A percentile compares a stretch with the other conserved stretches of the same genome.
phyloP scores from a whole-genome alignment of 2,888 invertebrate genomes.

The Cylloceria caligata region DNA sequence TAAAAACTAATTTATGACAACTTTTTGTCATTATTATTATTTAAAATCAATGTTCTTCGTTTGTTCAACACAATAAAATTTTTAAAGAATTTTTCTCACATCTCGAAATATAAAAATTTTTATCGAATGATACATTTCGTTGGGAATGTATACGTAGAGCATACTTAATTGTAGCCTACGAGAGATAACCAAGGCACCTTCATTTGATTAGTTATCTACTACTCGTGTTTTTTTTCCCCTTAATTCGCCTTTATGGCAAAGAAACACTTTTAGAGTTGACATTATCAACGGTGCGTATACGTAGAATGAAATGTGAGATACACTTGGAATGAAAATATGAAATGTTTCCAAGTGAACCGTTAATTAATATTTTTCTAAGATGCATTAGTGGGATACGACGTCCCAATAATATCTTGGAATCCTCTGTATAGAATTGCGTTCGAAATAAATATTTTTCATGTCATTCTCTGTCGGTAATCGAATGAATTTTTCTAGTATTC shows the following conservation, averaged over 20 bases:
- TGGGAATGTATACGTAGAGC: too few relatives aligned
- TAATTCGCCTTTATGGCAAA: neutral
- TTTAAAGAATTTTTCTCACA: too few relatives aligned
- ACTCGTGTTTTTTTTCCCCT: neutral
- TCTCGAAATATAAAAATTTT: too few relatives aligned
- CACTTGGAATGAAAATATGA: neutral
- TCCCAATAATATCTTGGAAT: conserved; percentile 25
- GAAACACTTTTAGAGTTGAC: neutral
- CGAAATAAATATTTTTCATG: conserved; percentile 77
- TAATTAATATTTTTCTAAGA: conserved; percentile 74
- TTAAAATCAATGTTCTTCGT: too few relatives aligned
- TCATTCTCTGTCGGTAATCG: neutral
- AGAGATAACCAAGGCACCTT: neutral
- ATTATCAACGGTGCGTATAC: neutral
- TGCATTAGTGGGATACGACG: conserved; percentile 5
- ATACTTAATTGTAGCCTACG: neutral
- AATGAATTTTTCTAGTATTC: neutral
- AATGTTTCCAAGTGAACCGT: conserved; percentile 19
- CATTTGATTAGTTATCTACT: conserved; percentile 30
- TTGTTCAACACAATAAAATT: too few relatives aligned
- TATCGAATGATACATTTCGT: too few relatives aligned
- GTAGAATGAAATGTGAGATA: neutral
- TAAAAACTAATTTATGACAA: too few relatives aligned
- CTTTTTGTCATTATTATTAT: too few relatives aligned
- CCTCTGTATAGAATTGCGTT: conserved; percentile 70